A percentile compares a stretch with the other conserved stretches of the same genome.
These are phyloP conservation scores for Cheilosia grossa DNA, from an alignment of 2,888 invertebrate species.

Conservation along the genomic window DNA sequence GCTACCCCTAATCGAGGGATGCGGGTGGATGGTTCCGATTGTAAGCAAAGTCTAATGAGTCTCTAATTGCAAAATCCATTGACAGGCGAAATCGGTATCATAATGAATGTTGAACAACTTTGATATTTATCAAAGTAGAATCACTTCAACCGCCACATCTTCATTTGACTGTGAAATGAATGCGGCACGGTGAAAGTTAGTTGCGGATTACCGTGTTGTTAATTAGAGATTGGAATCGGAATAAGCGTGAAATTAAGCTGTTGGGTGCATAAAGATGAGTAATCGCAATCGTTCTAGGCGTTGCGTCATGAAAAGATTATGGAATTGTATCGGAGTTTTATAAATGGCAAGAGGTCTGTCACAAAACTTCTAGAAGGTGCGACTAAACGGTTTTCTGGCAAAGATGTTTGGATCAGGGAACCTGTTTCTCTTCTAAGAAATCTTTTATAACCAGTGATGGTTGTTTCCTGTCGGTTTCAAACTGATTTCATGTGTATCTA, in stretches of 20 bases:
- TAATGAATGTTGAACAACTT: slow-evolving; percentile 28
- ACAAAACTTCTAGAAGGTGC: no score
- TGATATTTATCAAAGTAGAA: slow-evolving; percentile 37
- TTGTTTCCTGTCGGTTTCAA: no score
- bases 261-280: no score
- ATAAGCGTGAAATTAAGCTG: slow-evolving; percentile 17
- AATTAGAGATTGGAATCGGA: slow-evolving; percentile 15
- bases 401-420: no score
- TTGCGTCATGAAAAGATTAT: no score
- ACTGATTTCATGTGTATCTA: no score
- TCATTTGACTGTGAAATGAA: slow-evolving; percentile 43
- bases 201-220: slow-evolving; percentile 6
- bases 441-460: no score
- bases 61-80: slow-evolving; percentile 37
- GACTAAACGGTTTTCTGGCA: no score
- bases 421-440: no score
- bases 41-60: slow-evolving; percentile 8
- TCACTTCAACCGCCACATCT: slow-evolving; percentile 15
- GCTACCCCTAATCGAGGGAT: neutral
- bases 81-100: neutral
- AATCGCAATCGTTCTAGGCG: no score
- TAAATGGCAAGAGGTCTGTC: no score
- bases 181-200: slow-evolving; percentile 18
- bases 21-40: neutral
- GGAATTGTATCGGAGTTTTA: no score